phyloP scores from a whole-genome alignment of 2,888 invertebrate genomes.

The Athripsodes cinereus region DNA sequence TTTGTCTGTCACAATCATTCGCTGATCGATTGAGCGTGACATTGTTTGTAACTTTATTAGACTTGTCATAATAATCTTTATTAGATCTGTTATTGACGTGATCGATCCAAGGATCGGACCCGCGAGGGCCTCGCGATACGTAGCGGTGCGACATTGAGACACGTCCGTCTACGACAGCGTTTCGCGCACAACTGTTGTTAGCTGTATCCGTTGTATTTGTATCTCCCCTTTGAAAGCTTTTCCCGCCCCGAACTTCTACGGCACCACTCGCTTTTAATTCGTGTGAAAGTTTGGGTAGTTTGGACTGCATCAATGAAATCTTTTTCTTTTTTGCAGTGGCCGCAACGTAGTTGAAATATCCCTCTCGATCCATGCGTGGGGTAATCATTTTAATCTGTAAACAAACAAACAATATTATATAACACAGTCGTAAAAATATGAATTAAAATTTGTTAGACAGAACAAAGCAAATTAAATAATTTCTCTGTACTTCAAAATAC shows the following conservation, averaged over 20 bases:
- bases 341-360: slow-evolving; percentile 47
- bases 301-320: slow-evolving; percentile 48
- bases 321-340: slow-evolving; percentile 51
- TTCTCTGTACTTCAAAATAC: neutral
- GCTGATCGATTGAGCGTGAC: neutral
- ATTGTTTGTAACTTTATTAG: slow-evolving; percentile 8
- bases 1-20: slow-evolving; percentile 9
- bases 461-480: neutral
- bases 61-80: slow-evolving; percentile 13
- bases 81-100: slow-evolving; percentile 22
- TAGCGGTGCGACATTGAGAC: slow-evolving; percentile 32
- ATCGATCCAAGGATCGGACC: slow-evolving; percentile 25
- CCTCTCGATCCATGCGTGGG: slow-evolving; percentile 48
- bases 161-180: slow-evolving; percentile 37
- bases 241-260: slow-evolving; percentile 11
- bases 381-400: slow-evolving; percentile 46
- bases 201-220: neutral
- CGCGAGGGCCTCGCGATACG: slow-evolving; percentile 20
- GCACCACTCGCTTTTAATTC: slow-evolving; percentile 40
- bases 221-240: slow-evolving; percentile 13
- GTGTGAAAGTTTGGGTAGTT: slow-evolving; percentile 45
- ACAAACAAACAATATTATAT: slow-evolving; percentile 2
- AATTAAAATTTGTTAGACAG: too few species aligned
- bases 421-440: too few species aligned
- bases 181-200: slow-evolving; percentile 24